Base-by-base conservation (phyloP, 2,888 invertebrate genomes). In the Alcis repandata region DNA sequence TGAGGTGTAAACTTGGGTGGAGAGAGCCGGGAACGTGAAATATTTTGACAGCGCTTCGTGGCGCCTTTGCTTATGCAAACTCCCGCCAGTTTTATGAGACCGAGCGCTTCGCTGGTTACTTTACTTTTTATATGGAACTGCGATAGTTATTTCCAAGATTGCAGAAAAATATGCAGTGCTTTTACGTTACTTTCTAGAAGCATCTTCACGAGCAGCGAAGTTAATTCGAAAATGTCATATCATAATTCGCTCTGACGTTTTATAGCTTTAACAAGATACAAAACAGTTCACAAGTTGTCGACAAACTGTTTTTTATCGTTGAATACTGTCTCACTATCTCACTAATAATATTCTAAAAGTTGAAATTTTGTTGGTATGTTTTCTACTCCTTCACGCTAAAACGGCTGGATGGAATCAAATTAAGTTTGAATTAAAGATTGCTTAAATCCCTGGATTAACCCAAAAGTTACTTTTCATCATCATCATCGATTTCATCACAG, bases 1-100 rank as follows among this genome's bases (percentile, higher is more conserved):
- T 56, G 63, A 66, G 63, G 66, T 68, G 68, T 60, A 65, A 70
- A 67, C 53, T 69, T 65, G 64, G 60, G 62, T 58, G 66, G 60
- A 36, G 49, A 64, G 57, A 59, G 59, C 17, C 58, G 52, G 53
- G 62, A 51, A 46, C 53, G 62, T 67, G 63, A 70, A 65, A 65
- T 70, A 70, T 70, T 70, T 70, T 49, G 63, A 67, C 62, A 67
- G 56, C 56, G 49, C 20, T 52, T 62, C 43, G 54, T 57, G 53
- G 59, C 59, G 54, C 38, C 40, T 58, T 63, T 49, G 48, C 59
- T 62, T 69, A 60, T 65, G 61, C 61, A 64, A 67, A 64, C 59
- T 52, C 57, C 11, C 32, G 49, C 40, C 60, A 61, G 56, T 61
- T 69, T 54, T 58, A 63, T 59, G 54, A 52, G 56, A 64, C 64